phyloP scores from a whole-genome alignment of 2,888 invertebrate species.

The Lamproptera curius region DNA sequence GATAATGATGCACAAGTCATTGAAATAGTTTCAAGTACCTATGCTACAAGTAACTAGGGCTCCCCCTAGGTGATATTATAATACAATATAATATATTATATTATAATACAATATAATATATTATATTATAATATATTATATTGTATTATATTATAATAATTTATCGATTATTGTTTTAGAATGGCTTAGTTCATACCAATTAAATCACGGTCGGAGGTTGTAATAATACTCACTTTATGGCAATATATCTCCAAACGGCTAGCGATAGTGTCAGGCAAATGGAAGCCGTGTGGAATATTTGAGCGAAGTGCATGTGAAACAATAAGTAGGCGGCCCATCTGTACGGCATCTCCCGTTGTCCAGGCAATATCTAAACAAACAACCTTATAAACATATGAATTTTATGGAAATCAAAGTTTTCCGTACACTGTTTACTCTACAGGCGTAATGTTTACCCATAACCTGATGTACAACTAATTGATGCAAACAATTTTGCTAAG shows the following conservation, averaged over 20 bases:
- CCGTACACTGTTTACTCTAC: not conserved
- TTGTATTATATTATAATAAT: too few relatives aligned
- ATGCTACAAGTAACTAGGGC: too few relatives aligned
- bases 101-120: too few relatives aligned
- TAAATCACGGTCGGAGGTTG: too few relatives aligned
- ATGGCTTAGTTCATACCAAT: too few relatives aligned
- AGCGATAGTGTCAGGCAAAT: conserved; percentile 88
- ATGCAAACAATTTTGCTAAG: not conserved
- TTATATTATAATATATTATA: too few relatives aligned
- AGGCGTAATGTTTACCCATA: not conserved
- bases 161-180: too few relatives aligned
- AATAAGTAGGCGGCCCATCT: conserved; percentile 85
- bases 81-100: too few relatives aligned
- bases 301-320: conserved; percentile 89
- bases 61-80: too few relatives aligned
- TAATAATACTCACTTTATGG: conserved; percentile 84
- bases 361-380: conserved; percentile 54
- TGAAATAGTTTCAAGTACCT: too few relatives aligned
- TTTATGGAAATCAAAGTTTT: not conserved
- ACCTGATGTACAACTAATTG: not conserved
- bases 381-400: not conserved
- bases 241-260: conserved; percentile 93
- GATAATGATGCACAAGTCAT: too few relatives aligned
- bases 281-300: conserved; percentile 89
- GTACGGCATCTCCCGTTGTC: conserved; percentile 64